phyloP scores from a whole-genome alignment of 2,888 invertebrate genomes.

The Philaethria dido region DNA sequence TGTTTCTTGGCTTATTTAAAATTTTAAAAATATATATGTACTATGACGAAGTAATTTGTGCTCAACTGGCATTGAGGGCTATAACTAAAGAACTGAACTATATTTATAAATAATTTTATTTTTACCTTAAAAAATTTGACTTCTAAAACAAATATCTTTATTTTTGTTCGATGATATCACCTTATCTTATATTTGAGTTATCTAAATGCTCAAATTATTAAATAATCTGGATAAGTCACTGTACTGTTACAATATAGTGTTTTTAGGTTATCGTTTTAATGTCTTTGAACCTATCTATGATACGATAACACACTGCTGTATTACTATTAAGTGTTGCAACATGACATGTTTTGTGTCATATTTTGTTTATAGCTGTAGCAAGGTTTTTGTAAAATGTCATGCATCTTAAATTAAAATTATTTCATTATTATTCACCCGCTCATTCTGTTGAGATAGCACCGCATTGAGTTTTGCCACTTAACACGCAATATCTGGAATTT shows the following conservation, averaged over 20 bases:
- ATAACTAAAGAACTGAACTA: no score
- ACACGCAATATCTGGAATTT: no score
- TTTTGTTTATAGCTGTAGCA: neutral
- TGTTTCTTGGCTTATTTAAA: no score
- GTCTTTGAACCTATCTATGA: slow-evolving; percentile 39
- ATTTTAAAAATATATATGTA: no score
- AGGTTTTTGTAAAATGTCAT: neutral
- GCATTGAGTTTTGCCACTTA: no score
- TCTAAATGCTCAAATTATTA: slow-evolving; percentile 20
- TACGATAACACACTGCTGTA: slow-evolving; percentile 32
- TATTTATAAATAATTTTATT: neutral
- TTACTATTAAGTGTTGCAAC: neutral
- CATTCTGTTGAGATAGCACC: no score
- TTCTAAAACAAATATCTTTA: neutral
- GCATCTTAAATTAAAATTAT: neutral
- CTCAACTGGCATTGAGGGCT: no score
- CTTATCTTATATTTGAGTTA: slow-evolving; percentile 9
- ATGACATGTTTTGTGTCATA: slow-evolving; percentile 2
- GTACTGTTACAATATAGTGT: slow-evolving; percentile 29
- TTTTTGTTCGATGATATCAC: neutral
- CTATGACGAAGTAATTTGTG: no score
- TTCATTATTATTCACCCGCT: no score
- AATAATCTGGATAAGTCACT: slow-evolving; percentile 35
- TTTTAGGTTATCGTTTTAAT: slow-evolving; percentile 41
- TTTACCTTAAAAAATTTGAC: neutral